Conservation (phyloP, 1,140 invertebrate species). For the Ceratoteleas bidentatus region DNA sequence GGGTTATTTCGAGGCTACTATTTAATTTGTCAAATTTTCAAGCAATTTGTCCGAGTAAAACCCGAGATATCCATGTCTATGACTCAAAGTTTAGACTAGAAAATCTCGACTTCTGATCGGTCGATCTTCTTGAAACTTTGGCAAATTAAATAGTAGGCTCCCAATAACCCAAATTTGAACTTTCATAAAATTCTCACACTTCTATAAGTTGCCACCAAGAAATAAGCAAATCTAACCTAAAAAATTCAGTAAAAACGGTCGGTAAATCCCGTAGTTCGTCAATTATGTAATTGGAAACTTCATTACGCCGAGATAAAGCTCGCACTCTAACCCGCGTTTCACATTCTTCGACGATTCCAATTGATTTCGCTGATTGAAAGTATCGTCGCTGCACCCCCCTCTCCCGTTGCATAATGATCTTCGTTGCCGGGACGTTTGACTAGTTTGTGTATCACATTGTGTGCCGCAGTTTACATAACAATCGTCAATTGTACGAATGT, state of each 20-base stretch:
- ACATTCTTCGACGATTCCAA: constrained; percentile 30
- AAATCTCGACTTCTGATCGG: too few relatives aligned
- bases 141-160: too few relatives aligned
- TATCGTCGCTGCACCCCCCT: constrained; percentile 20
- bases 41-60: too few relatives aligned
- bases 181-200: constrained; percentile 6
- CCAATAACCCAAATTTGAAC: too few relatives aligned
- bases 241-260: not conserved
- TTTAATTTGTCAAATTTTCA: too few relatives aligned
- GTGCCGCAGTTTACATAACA: constrained; percentile 30
- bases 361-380: constrained; percentile 47
- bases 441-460: constrained; percentile 34
- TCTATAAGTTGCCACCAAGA: too few relatives aligned
- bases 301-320: constrained; percentile 37
- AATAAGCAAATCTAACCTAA: constrained; percentile 15
- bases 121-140: too few relatives aligned
- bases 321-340: constrained; percentile 26
- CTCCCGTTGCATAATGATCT: constrained; percentile 33
- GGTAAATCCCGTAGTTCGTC: not conserved
- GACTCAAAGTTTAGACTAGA: too few relatives aligned
- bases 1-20: too few relatives aligned
- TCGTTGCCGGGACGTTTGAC: constrained; percentile 24
- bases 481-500: constrained; percentile 29
- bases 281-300: constrained; percentile 44
- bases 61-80: too few relatives aligned